phyloP scores from a whole-genome alignment of 1,140 invertebrate species.

The Aphis gossypii region DNA sequence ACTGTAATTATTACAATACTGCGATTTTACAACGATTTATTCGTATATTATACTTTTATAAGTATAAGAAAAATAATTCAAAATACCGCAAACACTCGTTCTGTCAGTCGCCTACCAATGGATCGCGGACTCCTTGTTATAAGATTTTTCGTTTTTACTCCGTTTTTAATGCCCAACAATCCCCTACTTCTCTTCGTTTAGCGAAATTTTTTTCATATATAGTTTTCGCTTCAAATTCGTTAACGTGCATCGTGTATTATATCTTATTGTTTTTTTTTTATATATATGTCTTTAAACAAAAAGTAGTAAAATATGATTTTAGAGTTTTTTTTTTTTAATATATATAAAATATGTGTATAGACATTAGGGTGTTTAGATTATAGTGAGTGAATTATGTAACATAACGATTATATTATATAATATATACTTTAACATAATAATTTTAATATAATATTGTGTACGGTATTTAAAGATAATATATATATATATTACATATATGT shows the following conservation, averaged over 20 bases:
- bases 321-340: not conserved
- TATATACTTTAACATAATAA: not conserved
- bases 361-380: conserved; percentile 46
- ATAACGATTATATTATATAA: conserved; percentile 20
- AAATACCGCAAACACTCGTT: not conserved
- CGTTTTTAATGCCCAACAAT: not conserved
- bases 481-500: not conserved
- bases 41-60: not conserved
- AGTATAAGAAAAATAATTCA: not conserved
- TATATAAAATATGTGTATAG: not conserved
- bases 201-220: not conserved
- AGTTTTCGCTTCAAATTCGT: conserved; percentile 13
- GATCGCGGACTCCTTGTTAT: not conserved
- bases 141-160: not conserved
- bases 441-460: conserved; percentile 21
- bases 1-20: not conserved
- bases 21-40: not conserved
- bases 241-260: conserved; percentile 13
- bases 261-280: not conserved
- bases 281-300: not conserved
- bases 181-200: not conserved
- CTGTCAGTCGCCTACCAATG: not conserved
- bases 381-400: conserved; percentile 46
- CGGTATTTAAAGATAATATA: not conserved
- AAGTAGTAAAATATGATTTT: conserved; percentile 35